phyloP scores from a whole-genome alignment of 2,113 vertebrate species.

The Chaenocephalus aceratus region DNA sequence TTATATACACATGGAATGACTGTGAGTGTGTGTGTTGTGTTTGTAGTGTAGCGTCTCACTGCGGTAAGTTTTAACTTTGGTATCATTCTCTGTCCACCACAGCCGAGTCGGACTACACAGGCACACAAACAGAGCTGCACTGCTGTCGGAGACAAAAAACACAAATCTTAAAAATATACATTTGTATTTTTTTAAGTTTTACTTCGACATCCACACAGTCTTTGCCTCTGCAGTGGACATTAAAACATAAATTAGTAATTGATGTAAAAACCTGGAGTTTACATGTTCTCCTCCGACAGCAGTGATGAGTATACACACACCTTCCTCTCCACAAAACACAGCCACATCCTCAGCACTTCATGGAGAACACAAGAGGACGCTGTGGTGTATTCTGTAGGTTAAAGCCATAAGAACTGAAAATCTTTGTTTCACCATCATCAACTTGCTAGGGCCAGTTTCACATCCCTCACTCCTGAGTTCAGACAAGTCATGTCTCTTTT shows the following conservation, averaged over 20 bases:
- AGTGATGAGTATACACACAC: slow-evolving; percentile 45
- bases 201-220: slow-evolving; percentile 14
- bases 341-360: neutral
- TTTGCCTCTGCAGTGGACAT: slow-evolving; percentile 23
- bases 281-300: slow-evolving; percentile 41
- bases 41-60: slow-evolving; percentile 52
- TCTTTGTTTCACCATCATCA: slow-evolving; percentile 30
- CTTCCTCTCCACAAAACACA: slow-evolving; percentile 27
- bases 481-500: slow-evolving; percentile 57
- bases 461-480: slow-evolving; percentile 76
- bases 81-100: slow-evolving; percentile 79
- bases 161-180: slow-evolving; percentile 37
- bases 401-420: slow-evolving; percentile 66
- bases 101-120: slow-evolving; percentile 59
- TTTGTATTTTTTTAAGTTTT: neutral
- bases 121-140: slow-evolving; percentile 62
- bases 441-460: slow-evolving; percentile 53
- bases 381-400: slow-evolving; percentile 35
- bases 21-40: slow-evolving; percentile 55
- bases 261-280: slow-evolving; percentile 9
- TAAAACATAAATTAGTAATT: neutral
- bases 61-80: slow-evolving; percentile 80
- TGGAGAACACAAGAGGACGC: neutral
- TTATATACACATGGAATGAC: slow-evolving; percentile 77
- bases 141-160: slow-evolving; percentile 42